These are phyloP conservation scores for Ceratitis capitata DNA, from an alignment of 1,140 invertebrate genomes.

Conservation along the genomic window DNA sequence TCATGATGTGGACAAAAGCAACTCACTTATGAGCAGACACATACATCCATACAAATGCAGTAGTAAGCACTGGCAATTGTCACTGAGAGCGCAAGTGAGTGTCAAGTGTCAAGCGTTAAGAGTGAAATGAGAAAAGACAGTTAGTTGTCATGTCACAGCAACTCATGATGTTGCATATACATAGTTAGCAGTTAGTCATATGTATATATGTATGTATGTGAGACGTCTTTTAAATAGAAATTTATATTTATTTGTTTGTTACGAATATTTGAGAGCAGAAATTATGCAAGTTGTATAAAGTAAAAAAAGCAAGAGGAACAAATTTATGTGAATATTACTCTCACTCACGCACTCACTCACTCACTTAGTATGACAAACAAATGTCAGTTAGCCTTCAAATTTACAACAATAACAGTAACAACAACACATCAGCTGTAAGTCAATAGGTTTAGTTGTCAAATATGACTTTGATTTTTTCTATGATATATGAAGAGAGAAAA, in stretches of 20 bases:
- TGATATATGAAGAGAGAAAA: too few species aligned
- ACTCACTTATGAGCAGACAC: too few species aligned
- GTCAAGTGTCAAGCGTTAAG: constrained; percentile 3
- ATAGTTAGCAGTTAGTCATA: neutral
- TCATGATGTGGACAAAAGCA: neutral
- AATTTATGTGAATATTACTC: neutral
- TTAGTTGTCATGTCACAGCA: neutral
- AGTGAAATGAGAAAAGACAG: neutral
- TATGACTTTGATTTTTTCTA: too few species aligned
- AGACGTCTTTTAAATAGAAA: neutral
- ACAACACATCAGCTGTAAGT: too few species aligned
- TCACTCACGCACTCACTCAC: too few species aligned
- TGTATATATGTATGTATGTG: neutral
- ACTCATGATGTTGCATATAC: too few species aligned
- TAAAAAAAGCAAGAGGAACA: too few species aligned
- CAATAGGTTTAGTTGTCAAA: too few species aligned
- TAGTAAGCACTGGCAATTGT: neutral
- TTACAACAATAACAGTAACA: too few species aligned
- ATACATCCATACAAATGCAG: neutral
- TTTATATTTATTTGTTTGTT: neutral
- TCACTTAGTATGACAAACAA: too few species aligned
- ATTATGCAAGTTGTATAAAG: neutral
- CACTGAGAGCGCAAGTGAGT: neutral
- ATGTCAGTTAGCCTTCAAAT: too few species aligned
- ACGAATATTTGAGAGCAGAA: too few species aligned